Evolutionary conservation across 1,140 invertebrate genomes (phyloP), one percentile per base, ranked within the genome.

Genomic region (Cydia amplana): DNA sequence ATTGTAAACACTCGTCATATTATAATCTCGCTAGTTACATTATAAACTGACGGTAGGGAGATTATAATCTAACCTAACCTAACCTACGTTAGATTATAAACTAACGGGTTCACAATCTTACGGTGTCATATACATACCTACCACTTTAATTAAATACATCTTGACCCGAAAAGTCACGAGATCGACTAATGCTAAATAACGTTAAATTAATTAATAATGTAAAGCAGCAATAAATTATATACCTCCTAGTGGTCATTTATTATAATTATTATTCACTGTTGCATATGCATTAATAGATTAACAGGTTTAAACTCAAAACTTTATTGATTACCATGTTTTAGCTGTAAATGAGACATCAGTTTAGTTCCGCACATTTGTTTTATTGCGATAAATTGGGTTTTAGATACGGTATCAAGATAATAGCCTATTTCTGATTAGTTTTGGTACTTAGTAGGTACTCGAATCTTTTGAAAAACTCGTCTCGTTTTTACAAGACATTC

Each of bases 221-320:
- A 60, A 23, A 23, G 10, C 12, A 23, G 55, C 20, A 60, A 60
- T 60, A 60, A 60, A 60, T 60, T 10, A 60, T 7, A n/a, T n/a
- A n/a, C n/a, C 10, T 23, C 18, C 18, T 23, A 60, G 55, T 23
- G 55, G 55, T 2, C 2, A 60, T 60, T 60, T 60, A 60, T 20
- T 60, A 60, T 60, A 60, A 60, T 60, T 23, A 60, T 60, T 60
- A 60, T 60, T 20, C 55, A 7, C 6, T 60, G 18, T 20, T 60
- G 55, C 55, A 60, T 60, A 60, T 60, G 23, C 4, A 60, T 60
- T 23, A 60, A 60, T 60, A 60, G 23, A 60, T 60, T 60, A 60
- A 23, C 55, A 60, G 3, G 9, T 20, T 60, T 60, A 60, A 20
- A 60, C 6, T 23, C 55, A 12, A 60, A 60, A 60, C 55, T 20